A percentile compares a stretch with the other conserved stretches of the same genome.
These are phyloP conservation scores for Ennomos quercinarius DNA, from an alignment of 2,888 invertebrate genomes.

Conservation along the genomic window DNA sequence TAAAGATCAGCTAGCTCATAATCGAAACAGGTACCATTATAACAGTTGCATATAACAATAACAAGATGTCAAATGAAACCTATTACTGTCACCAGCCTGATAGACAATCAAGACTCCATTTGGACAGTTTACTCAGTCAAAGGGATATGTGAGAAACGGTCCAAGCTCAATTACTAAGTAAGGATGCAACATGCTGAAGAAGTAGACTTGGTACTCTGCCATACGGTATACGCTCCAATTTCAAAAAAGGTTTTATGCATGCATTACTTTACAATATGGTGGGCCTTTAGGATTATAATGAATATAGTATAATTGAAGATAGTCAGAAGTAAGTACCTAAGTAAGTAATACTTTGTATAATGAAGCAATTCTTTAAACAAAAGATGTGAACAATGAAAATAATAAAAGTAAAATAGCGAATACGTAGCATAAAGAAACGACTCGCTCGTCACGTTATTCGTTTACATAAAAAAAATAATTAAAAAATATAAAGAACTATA, in stretches of 20 bases:
- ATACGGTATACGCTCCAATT: slow-evolving; percentile 52
- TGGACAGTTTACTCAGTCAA: slow-evolving; percentile 9
- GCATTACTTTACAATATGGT: slow-evolving; percentile 5
- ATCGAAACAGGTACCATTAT: background rate
- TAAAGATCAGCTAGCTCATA: background rate
- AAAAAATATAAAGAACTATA: too few relatives aligned
- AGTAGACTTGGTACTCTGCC: slow-evolving; percentile 48
- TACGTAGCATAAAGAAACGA: too few relatives aligned
- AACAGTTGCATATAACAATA: background rate
- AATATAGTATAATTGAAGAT: background rate
- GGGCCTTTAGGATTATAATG: background rate
- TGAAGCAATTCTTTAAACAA: too few relatives aligned
- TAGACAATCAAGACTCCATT: slow-evolving; percentile 11
- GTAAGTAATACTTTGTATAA: too few relatives aligned
- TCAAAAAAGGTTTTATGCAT: slow-evolving; percentile 16
- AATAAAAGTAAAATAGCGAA: too few relatives aligned
- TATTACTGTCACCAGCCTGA: slow-evolving; percentile 1
- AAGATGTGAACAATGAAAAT: too few relatives aligned
- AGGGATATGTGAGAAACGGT: slow-evolving; percentile 35
- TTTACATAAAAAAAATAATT: too few relatives aligned
- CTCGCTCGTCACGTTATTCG: too few relatives aligned
- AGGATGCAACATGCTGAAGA: slow-evolving; percentile 45
- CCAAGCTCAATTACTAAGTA: slow-evolving; percentile 31
- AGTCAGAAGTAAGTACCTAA: background rate
- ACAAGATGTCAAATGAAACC: background rate